Percentiles rank a stretch among this genome's conserved stretches.
Conservation (phyloP, 2,888 invertebrate genomes). For the Troides helena region DNA sequence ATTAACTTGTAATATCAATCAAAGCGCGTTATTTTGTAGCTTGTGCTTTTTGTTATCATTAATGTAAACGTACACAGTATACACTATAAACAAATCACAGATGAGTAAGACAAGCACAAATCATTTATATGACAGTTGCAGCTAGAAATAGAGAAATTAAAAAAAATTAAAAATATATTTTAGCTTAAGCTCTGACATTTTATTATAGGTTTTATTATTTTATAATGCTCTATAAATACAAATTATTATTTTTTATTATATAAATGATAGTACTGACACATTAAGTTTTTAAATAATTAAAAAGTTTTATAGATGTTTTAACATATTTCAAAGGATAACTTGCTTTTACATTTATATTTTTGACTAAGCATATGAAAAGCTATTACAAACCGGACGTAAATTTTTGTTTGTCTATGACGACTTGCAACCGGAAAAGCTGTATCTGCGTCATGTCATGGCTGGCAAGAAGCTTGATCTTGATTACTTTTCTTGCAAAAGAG, state of each 20-base stretch:
- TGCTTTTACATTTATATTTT: neutral
- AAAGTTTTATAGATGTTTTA: neutral
- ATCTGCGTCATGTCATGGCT: slow-evolving; percentile 59
- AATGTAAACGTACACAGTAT: neutral
- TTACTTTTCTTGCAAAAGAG: slow-evolving; percentile 72
- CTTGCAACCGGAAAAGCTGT: slow-evolving; percentile 26
- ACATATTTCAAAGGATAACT: neutral
- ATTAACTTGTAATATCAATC: neutral
- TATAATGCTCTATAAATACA: neutral
- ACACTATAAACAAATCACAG: neutral
- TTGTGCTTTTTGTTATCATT: too few relatives aligned
- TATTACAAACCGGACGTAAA: slow-evolving; percentile 7
- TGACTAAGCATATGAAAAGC: neutral
- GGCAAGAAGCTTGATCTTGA: slow-evolving; percentile 64
- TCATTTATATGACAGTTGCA: neutral
- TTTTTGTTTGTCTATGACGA: slow-evolving; percentile 4
- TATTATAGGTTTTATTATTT: neutral
- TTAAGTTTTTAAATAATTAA: neutral
- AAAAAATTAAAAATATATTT: neutral
- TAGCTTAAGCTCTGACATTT: neutral
- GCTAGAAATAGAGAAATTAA: neutral
- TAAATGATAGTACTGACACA: neutral
- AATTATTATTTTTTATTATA: neutral
- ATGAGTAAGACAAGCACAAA: neutral
- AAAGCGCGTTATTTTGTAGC: neutral